Evolutionary conservation across 1,140 invertebrate genomes (phyloP).

Genomic region (Linepithema humile): DNA sequence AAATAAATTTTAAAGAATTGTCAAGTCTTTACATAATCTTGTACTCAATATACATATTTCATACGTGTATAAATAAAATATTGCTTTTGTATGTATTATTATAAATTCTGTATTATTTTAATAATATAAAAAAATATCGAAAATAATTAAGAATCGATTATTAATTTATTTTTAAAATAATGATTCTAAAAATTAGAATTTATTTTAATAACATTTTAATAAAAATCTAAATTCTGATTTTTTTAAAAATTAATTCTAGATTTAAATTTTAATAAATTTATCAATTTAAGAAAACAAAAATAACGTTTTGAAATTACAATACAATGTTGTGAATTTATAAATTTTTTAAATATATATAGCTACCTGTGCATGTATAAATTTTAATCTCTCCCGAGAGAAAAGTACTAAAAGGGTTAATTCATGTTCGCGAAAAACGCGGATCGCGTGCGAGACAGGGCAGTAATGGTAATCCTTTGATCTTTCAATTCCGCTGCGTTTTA

Average conservation of each 20-base stretch:
- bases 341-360: background rate
- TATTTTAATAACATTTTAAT: too few species aligned
- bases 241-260: too few species aligned
- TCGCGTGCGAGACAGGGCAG: slow-evolving; percentile 37
- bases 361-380: background rate
- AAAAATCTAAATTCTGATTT: too few species aligned
- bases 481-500: slow-evolving; percentile 71
- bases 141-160: too few species aligned
- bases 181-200: background rate
- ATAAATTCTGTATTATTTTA: too few species aligned
- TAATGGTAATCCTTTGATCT: slow-evolving; percentile 76
- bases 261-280: background rate
- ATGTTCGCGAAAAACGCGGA: slow-evolving; percentile 60
- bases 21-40: background rate
- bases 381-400: slow-evolving; percentile 15
- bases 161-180: background rate
- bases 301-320: background rate
- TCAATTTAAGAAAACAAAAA: background rate
- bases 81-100: background rate
- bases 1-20: background rate
- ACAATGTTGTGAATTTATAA: background rate
- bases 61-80: background rate
- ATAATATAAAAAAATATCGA: background rate
- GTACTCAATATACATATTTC: background rate
- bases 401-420: background rate